Conservation (phyloP, 1,140 invertebrate species). For the Triops longicaudatus region DNA sequence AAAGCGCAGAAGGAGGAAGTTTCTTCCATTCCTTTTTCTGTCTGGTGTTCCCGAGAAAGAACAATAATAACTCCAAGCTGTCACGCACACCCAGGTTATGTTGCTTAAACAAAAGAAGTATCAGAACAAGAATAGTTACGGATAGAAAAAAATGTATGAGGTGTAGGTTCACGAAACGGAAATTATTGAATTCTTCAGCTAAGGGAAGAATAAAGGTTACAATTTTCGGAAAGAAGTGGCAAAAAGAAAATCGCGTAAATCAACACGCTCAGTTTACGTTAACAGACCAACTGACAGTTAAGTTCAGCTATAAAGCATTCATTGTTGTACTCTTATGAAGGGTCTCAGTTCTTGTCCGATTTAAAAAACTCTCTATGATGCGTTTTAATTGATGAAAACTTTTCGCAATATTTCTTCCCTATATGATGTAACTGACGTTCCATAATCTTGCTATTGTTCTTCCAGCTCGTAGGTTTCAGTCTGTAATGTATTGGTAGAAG, state of each 20-base stretch:
- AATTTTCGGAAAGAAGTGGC: neutral
- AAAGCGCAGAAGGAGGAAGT: neutral
- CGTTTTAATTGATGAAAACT: no score
- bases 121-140: neutral
- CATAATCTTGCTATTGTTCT: no score
- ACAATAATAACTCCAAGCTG: neutral
- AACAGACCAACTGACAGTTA: no score
- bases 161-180: neutral
- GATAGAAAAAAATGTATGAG: neutral
- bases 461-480: no score
- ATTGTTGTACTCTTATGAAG: no score
- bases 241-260: neutral
- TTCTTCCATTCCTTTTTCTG: neutral
- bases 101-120: slow-evolving; percentile 1
- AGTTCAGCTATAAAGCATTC: no score
- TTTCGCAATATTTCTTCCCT: no score
- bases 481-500: no score
- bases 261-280: no score
- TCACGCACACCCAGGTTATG: neutral
- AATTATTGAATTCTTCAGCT: neutral
- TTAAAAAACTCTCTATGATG: no score
- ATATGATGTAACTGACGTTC: no score
- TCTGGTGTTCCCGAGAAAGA: neutral
- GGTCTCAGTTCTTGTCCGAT: no score
- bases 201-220: neutral